Evolutionary conservation across 2,113 vertebrate species (phyloP).

Genomic region (Baryphthengus martii): DNA sequence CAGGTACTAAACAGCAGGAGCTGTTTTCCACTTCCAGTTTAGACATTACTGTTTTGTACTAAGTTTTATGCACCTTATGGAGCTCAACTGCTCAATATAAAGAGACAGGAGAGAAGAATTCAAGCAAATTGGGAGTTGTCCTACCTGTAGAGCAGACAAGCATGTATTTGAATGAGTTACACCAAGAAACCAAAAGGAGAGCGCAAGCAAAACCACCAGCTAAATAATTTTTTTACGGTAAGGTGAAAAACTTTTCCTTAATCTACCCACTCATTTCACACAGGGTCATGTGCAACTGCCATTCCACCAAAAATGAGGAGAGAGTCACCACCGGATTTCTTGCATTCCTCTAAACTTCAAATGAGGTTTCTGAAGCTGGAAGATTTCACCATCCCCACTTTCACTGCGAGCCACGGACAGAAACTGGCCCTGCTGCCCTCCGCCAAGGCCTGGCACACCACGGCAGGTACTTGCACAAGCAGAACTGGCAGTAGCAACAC

Average conservation of each 20-base stretch:
- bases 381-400: neutral
- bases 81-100: neutral
- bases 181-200: neutral
- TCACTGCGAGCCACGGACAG: neutral
- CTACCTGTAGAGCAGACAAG: neutral
- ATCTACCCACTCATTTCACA: slow-evolving; percentile 11
- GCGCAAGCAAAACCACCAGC: neutral
- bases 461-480: neutral
- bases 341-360: slow-evolving; percentile 10
- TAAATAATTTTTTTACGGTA: neutral
- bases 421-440: neutral
- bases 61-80: neutral
- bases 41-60: neutral
- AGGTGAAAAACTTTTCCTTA: neutral
- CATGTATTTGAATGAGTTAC: neutral
- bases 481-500: neutral
- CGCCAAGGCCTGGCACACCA: neutral
- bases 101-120: neutral
- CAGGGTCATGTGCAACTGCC: neutral
- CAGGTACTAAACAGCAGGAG: neutral
- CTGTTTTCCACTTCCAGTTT: neutral
- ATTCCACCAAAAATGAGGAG: neutral
- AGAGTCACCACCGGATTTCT: neutral
- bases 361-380: neutral
- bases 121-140: neutral